Evolutionary conservation across 2,113 vertebrate genomes (phyloP), one percentile per base, ranked within the genome.

Genomic region (Tetrax tetrax): DNA sequence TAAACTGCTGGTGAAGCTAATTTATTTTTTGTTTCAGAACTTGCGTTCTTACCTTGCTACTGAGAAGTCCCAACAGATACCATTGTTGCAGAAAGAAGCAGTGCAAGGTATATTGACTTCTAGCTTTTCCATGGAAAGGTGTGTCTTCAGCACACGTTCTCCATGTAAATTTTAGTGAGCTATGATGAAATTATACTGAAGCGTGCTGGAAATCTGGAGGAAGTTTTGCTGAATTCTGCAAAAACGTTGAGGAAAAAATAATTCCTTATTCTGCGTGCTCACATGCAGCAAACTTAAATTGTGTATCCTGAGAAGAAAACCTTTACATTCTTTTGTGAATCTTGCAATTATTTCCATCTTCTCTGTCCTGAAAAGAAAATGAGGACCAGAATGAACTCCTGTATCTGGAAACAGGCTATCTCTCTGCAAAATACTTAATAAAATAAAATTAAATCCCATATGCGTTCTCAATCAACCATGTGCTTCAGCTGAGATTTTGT

Each of bases 31-130:
- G 21, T 98, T 97, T 90, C 85, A 98, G 64, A 97, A 10, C 37
- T 83, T 72, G 13, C 97, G 74, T 59, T 84, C 87, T 22, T 41
- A 41, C 83, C 71, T 87, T 76, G 78, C 97, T 14, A 6, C 79
- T 75, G 98, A 98, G 86, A 98, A 98, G 94, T 68, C 70, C 71
- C 97, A 87, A 65, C 97, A 97, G 63, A 91, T 95, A 48, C 91
- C 97, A 43, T 78, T 60, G 63, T 87, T 96, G 59, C 98, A 93
- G 93, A 99, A 99, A 95, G 98, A 98, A 79, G 79, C 98, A 90
- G 98, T 97, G 22, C 99, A 99, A 98, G 99, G 99, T 99, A 98
- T 53, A 41, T 68, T 79, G 87, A 84, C 78, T 92, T 94, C 24
- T 63, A 61, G 51, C 90, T 90, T 88, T 64, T 78, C 27, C 10